Conservation (phyloP, 1,140 invertebrate genomes). For the Danaus melanippus region DNA sequence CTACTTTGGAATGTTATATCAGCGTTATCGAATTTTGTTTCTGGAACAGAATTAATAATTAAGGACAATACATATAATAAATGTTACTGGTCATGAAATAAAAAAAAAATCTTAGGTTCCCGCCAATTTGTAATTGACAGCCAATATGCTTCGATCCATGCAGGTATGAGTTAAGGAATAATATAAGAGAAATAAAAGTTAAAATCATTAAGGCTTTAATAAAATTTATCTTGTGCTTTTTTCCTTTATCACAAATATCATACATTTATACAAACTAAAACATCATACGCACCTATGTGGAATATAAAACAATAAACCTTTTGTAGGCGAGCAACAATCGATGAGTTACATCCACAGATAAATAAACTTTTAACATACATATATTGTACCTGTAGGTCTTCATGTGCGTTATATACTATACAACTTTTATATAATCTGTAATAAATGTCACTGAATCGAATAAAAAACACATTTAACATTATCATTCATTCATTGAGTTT, state of each 20-base stretch:
- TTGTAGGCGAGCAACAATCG: conserved; percentile 13
- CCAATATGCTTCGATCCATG: conserved; percentile 25
- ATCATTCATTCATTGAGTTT: too few species aligned
- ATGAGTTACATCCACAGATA: conserved; percentile 10
- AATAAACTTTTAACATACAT: conserved; percentile 15
- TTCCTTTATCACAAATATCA: conserved; percentile 64
- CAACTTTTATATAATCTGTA: too few species aligned
- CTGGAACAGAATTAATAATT: too few species aligned
- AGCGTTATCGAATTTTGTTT: too few species aligned
- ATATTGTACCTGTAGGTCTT: conserved; percentile 5
- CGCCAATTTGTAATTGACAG: too few species aligned
- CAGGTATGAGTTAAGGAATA: conserved; percentile 40
- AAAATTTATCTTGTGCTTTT: conserved; percentile 64
- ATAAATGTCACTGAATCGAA: too few species aligned
- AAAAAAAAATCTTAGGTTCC: too few species aligned
- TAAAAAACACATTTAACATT: too few species aligned
- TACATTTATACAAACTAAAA: conserved; percentile 54
- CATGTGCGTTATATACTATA: conserved; percentile 10
- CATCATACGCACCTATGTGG: conserved; percentile 54
- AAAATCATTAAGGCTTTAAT: conserved; percentile 61
- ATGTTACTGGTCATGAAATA: too few species aligned
- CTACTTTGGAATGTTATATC: too few species aligned
- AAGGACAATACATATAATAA: too few species aligned
- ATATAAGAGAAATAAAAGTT: conserved; percentile 35
- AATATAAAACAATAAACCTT: conserved; percentile 28